Evolutionary conservation across 2,797 vertebrate genomes (phyloP), one percentile per base, ranked within the genome.

Genomic region (Takifugu rubripes): DNA sequence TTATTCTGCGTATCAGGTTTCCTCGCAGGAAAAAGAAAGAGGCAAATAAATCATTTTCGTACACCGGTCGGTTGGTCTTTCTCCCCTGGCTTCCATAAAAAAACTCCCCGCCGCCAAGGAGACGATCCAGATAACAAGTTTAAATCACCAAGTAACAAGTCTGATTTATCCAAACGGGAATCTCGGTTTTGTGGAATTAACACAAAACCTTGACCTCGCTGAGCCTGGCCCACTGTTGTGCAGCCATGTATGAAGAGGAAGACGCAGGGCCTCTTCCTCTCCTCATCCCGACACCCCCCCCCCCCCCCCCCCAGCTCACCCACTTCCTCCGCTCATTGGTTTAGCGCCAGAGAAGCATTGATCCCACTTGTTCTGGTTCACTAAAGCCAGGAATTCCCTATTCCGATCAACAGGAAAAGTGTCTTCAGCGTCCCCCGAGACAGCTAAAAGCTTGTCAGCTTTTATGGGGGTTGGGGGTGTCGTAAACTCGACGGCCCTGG

Each of bases 311-410:
- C 51, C 44, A 12, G 42, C 61, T 40, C 47, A 25, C 60, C 56
- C 42, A 59, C 54, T 43, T 61, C 80, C 71, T 42, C 59, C 64
- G 56, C 72, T 77, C 56, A 63, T 24, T 59, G 71, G 62, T 49
- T 68, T 10, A 46, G 60, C n/a, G 51, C 60, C 65, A 62, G 58
- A 64, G 58, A 79, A 64, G 78, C 64, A 47, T 40, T 83, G 83
- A 81, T 87, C 83, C 83, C 54, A 70, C 84, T 84, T 68, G 88
- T 90, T 91, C 86, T 68, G 87, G 88, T 82, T 92, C 88, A 89
- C 57, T 75, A 73, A 78, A 25, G 65, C 66, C 79, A 80, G 84
- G 84, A 85, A 87, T 88, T 83, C 84, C 68, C 61, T 49, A 36
- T 74, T 71, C 49, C 61, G 67, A 88, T 81, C 77, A 83, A 76